A percentile compares a stretch with the other conserved stretches of the same genome.
Evolutionary conservation across 2,797 vertebrate species (phyloP).

Genomic region (Cottoperca gobio): DNA sequence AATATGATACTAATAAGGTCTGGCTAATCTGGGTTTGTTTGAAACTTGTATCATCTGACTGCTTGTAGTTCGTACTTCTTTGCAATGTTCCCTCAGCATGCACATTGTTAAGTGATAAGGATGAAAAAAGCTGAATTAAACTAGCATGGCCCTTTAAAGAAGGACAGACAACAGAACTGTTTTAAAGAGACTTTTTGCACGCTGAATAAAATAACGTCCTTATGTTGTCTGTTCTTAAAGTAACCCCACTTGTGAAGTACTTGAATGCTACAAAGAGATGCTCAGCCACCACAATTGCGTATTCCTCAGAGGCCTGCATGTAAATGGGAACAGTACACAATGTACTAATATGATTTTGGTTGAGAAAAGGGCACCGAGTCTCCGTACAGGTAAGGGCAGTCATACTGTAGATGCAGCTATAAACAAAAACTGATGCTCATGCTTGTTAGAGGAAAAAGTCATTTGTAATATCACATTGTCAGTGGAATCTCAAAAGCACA

Average conservation of each 20-base stretch:
- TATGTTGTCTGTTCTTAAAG: conserved; percentile 56
- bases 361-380: conserved; percentile 55
- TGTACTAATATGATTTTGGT: conserved; percentile 57
- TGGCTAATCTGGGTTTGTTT: too few relatives aligned
- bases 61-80: not conserved
- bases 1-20: not conserved
- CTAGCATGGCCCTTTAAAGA: not conserved
- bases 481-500: conserved; percentile 62
- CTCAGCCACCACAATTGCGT: conserved; percentile 41
- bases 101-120: too few relatives aligned
- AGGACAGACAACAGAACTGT: not conserved
- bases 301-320: conserved; percentile 54
- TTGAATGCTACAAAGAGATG: conserved; percentile 53
- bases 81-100: not conserved
- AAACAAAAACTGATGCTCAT: conserved; percentile 63
- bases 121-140: not conserved
- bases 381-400: conserved; percentile 54
- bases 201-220: conserved; percentile 34
- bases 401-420: conserved; percentile 50
- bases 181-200: conserved; percentile 22
- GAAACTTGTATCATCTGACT: not conserved
- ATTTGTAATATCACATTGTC: conserved; percentile 64
- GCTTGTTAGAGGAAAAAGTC: conserved; percentile 57
- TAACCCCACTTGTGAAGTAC: conserved; percentile 49
- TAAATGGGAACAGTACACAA: conserved; percentile 52